phyloP scores from a whole-genome alignment of 2,113 vertebrate species.

The Barbus barbus region DNA sequence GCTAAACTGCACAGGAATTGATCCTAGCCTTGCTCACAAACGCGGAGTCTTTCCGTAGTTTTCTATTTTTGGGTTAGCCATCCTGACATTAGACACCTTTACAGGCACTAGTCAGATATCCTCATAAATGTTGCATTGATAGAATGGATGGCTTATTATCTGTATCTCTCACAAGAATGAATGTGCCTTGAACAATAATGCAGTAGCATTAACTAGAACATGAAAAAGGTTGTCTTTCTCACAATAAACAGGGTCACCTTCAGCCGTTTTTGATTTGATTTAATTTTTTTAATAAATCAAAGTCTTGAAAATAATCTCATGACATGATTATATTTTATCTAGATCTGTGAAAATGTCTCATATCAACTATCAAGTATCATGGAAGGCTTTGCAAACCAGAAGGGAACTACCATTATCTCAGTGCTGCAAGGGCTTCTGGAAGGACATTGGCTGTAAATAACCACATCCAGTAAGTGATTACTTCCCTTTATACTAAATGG shows the following conservation, averaged over 20 bases:
- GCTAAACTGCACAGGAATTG: not conserved
- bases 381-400: not conserved
- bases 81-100: conserved; percentile 32
- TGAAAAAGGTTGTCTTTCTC: not conserved
- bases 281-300: not conserved
- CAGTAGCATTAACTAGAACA: not conserved
- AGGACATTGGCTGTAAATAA: conserved; percentile 25
- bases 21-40: not conserved
- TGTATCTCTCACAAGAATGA: conserved; percentile 19
- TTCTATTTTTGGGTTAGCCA: conserved; percentile 26
- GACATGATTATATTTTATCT: not conserved
- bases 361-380: not conserved
- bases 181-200: conserved; percentile 2
- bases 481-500: conserved; percentile 12
- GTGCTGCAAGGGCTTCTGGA: conserved; percentile 4
- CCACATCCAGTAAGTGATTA: conserved; percentile 29
- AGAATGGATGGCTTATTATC: conserved; percentile 21
- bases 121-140: conserved; percentile 34
- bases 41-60: not conserved
- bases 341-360: not conserved
- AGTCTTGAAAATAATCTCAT: not conserved
- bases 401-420: not conserved
- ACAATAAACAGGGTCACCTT: conserved; percentile 9
- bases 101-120: conserved; percentile 31
- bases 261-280: not conserved